Evolutionary conservation across 2,113 vertebrate species (phyloP).

Genomic region (Tichodroma muraria): DNA sequence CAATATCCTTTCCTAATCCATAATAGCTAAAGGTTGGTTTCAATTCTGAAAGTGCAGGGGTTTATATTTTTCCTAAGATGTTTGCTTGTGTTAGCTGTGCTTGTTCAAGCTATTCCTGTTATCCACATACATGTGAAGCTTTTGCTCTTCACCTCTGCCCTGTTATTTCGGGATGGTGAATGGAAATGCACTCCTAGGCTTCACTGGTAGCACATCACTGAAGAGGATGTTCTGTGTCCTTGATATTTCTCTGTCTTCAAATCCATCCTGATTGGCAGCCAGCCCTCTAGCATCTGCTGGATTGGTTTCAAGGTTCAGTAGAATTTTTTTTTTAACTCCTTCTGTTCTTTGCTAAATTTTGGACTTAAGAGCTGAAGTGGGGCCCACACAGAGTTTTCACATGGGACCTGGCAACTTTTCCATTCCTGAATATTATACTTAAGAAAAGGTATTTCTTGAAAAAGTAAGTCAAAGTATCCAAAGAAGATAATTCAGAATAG

Average conservation of each 20-base stretch:
- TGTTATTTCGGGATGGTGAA: neutral
- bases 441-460: neutral
- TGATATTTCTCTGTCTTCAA: conserved; percentile 35
- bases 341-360: neutral
- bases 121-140: neutral
- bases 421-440: neutral
- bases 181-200: neutral
- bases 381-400: neutral
- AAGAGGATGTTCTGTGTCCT: conserved; percentile 35
- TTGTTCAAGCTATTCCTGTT: neutral
- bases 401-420: neutral
- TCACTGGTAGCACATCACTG: neutral
- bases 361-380: neutral
- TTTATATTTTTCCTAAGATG: neutral
- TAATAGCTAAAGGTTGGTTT: neutral
- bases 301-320: conserved; percentile 22
- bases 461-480: neutral
- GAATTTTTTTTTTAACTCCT: neutral
- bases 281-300: conserved; percentile 26
- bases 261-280: conserved; percentile 28
- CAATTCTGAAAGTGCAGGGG: neutral
- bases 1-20: neutral
- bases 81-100: neutral
- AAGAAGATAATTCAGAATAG: neutral
- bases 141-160: conserved; percentile 22